phyloP scores from a whole-genome alignment of 2,797 vertebrate genomes.

The Schizopygopsis malacanthus region DNA sequence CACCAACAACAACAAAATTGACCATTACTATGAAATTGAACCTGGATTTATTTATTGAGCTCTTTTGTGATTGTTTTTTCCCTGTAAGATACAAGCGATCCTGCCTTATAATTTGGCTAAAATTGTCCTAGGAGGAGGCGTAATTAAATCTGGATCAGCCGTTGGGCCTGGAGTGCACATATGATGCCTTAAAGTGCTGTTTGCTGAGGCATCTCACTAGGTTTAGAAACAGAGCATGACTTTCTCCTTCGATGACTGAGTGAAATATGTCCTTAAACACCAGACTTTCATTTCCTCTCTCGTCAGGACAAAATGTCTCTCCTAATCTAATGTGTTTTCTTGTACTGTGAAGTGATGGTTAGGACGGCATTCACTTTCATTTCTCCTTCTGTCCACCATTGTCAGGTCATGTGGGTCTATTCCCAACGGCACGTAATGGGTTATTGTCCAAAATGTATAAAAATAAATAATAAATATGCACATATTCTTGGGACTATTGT shows the following conservation, averaged over 20 bases:
- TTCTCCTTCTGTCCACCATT: not conserved
- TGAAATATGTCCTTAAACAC: slow-evolving; percentile 12
- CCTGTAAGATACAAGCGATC: not conserved
- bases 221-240: slow-evolving; percentile 10
- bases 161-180: not conserved
- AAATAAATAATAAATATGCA: too few relatives aligned
- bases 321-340: not conserved
- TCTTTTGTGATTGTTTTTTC: not conserved
- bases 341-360: not conserved
- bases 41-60: not conserved
- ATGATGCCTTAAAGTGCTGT: not conserved
- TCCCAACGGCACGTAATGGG: not conserved
- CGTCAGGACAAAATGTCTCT: not conserved
- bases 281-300: not conserved
- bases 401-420: not conserved
- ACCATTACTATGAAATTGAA: not conserved
- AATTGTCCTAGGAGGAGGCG: not conserved
- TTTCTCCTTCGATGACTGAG: not conserved
- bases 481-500: not conserved
- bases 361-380: not conserved
- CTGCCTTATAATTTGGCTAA: not conserved
- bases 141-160: not conserved
- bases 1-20: too few relatives aligned
- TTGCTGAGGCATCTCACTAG: not conserved
- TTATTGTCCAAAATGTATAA: not conserved